Conservation (phyloP, 2,113 vertebrate genomes). For the Suncus etruscus region DNA sequence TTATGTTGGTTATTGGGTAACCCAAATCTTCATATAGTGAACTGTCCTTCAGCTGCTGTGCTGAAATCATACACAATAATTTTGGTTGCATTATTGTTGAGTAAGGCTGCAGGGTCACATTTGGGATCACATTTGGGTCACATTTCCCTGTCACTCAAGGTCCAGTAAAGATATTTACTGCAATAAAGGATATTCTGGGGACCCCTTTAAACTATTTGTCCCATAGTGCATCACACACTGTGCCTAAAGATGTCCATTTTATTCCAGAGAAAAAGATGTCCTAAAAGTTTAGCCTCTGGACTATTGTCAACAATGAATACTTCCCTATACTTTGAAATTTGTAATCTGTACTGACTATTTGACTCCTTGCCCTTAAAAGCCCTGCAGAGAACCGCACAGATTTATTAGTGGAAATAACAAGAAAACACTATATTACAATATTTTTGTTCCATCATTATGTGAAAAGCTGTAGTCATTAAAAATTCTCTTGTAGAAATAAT, state of each 20-base stretch:
- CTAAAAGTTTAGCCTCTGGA: neutral
- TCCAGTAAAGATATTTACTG: neutral
- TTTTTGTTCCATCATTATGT: neutral
- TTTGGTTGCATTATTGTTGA: neutral
- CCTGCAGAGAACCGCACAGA: neutral
- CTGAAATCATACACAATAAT: neutral
- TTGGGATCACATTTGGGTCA: no score
- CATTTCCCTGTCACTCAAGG: neutral
- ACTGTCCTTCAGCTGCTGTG: neutral
- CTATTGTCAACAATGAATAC: neutral
- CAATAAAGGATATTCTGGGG: neutral
- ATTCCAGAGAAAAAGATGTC: neutral
- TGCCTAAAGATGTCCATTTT: slow-evolving; percentile 1
- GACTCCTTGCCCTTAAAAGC: neutral
- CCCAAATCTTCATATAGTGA: neutral
- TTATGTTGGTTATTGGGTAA: neutral
- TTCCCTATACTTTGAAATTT: neutral
- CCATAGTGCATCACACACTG: neutral
- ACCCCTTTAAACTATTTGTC: neutral
- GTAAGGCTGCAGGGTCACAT: neutral
- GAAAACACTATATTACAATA: neutral
- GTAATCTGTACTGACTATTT: neutral
- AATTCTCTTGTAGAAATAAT: slow-evolving; percentile 25
- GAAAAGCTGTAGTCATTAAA: neutral
- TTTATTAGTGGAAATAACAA: neutral